Conservation (phyloP, 2,113 vertebrate species). For the Casuarius casuarius region DNA sequence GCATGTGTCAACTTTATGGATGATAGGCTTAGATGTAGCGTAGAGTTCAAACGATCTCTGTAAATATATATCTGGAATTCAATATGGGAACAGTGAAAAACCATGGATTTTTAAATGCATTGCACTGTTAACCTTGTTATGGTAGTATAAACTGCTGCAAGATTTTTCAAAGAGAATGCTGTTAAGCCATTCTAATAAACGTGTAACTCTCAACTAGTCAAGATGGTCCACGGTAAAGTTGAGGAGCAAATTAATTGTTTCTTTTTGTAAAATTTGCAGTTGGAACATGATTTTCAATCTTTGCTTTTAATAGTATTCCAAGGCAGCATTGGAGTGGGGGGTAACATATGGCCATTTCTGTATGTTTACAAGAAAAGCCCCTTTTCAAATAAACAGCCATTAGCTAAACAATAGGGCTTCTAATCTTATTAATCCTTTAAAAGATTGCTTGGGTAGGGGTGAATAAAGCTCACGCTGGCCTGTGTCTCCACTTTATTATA, state of each 20-base stretch:
- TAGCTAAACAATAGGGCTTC: conserved; percentile 55
- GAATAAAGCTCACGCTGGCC: conserved; percentile 9
- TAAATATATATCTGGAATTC: conserved; percentile 8
- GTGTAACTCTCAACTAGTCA: not conserved
- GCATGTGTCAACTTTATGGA: not conserved
- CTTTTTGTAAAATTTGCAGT: not conserved
- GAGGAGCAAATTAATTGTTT: not conserved
- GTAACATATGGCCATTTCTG: conserved; percentile 57
- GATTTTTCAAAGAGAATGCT: not conserved
- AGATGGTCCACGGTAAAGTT: not conserved
- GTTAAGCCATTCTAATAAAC: not conserved
- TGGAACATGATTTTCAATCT: not conserved
- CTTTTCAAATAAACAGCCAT: conserved; percentile 67
- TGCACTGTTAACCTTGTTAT: not conserved
- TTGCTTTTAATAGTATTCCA: not conserved
- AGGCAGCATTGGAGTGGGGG: not conserved
- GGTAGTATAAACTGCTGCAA: not conserved
- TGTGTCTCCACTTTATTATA: conserved; percentile 18
- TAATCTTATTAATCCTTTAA: conserved; percentile 74
- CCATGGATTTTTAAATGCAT: not conserved
- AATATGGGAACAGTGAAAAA: not conserved
- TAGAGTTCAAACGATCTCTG: conserved; percentile 20
- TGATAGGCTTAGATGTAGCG: not conserved
- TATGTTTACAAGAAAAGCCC: conserved; percentile 52
- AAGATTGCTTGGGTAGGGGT: conserved; percentile 38